A percentile compares a stretch with the other conserved stretches of the same genome.
phyloP scores from a whole-genome alignment of 2,113 vertebrate species.

The Cyphomyrus discorhynchus region DNA sequence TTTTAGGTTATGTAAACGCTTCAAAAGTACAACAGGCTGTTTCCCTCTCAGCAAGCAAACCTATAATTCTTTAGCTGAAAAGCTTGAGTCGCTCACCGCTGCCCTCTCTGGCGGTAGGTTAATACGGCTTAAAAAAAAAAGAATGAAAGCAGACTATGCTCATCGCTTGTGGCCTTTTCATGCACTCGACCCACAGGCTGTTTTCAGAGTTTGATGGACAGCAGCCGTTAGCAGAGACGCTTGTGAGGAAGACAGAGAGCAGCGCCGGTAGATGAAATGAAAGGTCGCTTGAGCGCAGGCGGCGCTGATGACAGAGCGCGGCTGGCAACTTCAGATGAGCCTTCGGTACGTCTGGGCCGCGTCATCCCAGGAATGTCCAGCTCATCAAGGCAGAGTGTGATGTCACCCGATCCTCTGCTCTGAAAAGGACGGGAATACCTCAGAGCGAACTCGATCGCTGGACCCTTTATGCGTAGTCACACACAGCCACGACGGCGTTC shows the following conservation, averaged over 20 bases:
- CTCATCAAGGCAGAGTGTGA: conserved; percentile 9
- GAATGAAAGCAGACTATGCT: not conserved
- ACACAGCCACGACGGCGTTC: not conserved
- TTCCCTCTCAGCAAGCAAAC: not conserved
- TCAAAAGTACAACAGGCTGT: not conserved
- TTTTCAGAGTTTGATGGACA: conserved; percentile 18
- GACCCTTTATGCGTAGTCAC: not conserved
- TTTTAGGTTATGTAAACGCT: not conserved
- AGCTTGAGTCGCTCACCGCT: not conserved
- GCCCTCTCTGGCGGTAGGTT: not conserved
- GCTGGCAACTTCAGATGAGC: conserved; percentile 31
- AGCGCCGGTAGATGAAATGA: conserved; percentile 32
- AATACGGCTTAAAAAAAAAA: not conserved
- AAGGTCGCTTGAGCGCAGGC: conserved; percentile 26
- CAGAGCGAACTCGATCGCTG: not conserved
- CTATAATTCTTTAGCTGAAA: not conserved
- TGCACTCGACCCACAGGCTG: not conserved
- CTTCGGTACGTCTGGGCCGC: conserved; percentile 18
- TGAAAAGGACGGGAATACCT: not conserved
- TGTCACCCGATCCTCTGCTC: conserved; percentile 13
- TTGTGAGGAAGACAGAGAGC: conserved; percentile 31
- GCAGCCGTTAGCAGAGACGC: conserved; percentile 23
- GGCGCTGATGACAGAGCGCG: conserved; percentile 33
- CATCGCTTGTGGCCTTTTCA: not conserved
- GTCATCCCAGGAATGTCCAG: conserved; percentile 26